Evolutionary conservation across 2,888 invertebrate species (phyloP).

Genomic region (Ormyrus thymus): DNA sequence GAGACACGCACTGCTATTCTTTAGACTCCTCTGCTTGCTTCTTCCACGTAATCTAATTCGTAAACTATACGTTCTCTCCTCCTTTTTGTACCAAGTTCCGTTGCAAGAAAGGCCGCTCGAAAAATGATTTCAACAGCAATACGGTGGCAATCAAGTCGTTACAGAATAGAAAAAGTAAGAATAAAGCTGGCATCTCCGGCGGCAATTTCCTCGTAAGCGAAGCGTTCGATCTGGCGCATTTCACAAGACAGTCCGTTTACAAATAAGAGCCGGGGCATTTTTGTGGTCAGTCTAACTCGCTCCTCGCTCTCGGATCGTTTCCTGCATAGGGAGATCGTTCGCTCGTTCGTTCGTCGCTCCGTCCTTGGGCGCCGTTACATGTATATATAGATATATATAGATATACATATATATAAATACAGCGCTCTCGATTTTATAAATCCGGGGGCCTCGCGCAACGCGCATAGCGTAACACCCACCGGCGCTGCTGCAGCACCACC

Average conservation of each 20-base stretch:
- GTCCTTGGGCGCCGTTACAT: conserved; percentile 70
- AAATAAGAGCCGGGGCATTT: conserved; percentile 38
- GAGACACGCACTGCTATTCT: background rate
- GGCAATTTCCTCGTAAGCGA: no score
- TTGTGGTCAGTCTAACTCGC: conserved; percentile 29
- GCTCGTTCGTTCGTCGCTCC: conserved; percentile 53
- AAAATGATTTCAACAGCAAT: no score
- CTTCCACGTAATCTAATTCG: no score
- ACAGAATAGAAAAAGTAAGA: no score
- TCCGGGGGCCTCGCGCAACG: conserved; percentile 48
- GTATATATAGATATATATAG: conserved; percentile 58
- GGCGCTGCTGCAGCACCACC: conserved; percentile 52
- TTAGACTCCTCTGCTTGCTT: conserved; percentile 5
- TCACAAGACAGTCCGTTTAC: conserved; percentile 37
- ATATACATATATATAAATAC: conserved; percentile 55
- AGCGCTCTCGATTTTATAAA: conserved; percentile 39
- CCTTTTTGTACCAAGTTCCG: no score
- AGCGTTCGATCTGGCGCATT: background rate
- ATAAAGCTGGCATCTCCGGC: no score
- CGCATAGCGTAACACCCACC: conserved; percentile 64
- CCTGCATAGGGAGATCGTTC: conserved; percentile 65
- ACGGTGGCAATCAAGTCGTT: no score
- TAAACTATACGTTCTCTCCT: no score
- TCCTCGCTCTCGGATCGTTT: conserved; percentile 69
- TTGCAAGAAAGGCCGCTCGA: no score